Evolutionary conservation across 2,113 vertebrate genomes (phyloP).

Genomic region (Podarcis raffonei): DNA sequence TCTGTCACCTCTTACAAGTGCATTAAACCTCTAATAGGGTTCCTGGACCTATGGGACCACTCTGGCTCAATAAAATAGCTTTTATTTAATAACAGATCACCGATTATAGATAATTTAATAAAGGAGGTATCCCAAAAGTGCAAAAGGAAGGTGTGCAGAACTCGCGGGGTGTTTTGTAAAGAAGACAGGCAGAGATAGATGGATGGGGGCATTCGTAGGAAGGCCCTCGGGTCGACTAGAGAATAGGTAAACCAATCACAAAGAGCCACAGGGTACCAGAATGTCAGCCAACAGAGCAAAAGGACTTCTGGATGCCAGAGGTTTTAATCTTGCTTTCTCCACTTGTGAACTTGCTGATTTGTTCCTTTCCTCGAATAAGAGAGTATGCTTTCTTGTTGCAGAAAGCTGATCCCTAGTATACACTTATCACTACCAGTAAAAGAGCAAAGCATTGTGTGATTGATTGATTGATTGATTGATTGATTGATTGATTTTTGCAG

Average conservation of each 20-base stretch:
- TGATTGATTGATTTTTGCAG: not conserved
- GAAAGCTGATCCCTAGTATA: not conserved
- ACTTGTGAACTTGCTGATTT: slow-evolving; percentile 23
- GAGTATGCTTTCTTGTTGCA: not conserved
- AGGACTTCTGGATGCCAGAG: slow-evolving; percentile 24
- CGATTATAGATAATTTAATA: slow-evolving; percentile 51
- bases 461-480: not conserved
- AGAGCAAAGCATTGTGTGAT: not conserved
- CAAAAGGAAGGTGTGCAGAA: not conserved
- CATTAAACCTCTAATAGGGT: slow-evolving; percentile 24
- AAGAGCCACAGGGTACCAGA: slow-evolving; percentile 6
- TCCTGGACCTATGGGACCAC: slow-evolving; percentile 32
- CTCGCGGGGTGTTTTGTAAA: slow-evolving; percentile 3
- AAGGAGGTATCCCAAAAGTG: slow-evolving; percentile 28
- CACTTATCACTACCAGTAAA: not conserved
- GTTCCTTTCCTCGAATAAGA: slow-evolving; percentile 12
- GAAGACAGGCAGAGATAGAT: not conserved
- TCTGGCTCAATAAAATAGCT: slow-evolving; percentile 37
- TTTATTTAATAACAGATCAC: slow-evolving; percentile 51
- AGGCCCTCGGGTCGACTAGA: not conserved
- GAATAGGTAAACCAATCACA: slow-evolving; percentile 22
- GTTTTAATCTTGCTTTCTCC: slow-evolving; percentile 34
- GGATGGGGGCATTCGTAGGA: slow-evolving; percentile 11
- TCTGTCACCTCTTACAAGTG: slow-evolving; percentile 60
- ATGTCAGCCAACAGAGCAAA: slow-evolving; percentile 24